Base-by-base conservation (phyloP, 2,113 vertebrate genomes). In the Hippocampus mohnikei region DNA sequence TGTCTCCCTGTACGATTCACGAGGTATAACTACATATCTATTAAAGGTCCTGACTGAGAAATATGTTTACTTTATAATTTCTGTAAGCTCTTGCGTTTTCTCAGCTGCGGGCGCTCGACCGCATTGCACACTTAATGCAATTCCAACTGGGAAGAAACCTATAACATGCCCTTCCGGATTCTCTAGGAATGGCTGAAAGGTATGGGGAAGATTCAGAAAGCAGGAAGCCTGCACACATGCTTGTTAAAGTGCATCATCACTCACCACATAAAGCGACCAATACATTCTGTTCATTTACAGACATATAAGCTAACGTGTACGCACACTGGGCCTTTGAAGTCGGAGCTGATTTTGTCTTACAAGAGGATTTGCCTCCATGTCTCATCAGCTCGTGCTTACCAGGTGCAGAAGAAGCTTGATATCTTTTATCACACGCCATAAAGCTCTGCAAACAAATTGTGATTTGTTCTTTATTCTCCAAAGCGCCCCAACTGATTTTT, bases 311-410 rank as follows among this genome's bases (percentile, higher is more conserved):
- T 44, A 44, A 66, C 16, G 48, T 69, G 72, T 33, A 18, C 23
- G 50, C 58, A n/a, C 59, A 44, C 8, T 0, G 21, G 48, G 53
- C 18, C 44, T 62, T 73, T 64, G 66, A 66, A 70, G 44, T 37
- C 56, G 27, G 63, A 60, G 60, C 62, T 18, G 52, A 70, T 67
- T 27, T 75, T 66, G 70, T 66, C 59, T 37, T 21, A 33, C 75
- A 67, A 80, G 16, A 85, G 72, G 73, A 78, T 75, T 81, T 53
- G 83, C 76, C 76, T 79, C 48, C 63, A 67, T 67, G 73, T 77
- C 67, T 66, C 23, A 66, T 76, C 60, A 69, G 64, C 71, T 72
- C 7, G 50, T 40, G 76, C 68, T 56, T 74, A 67, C 71, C 66
- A 68, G 74, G 74, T 75, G 77, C 72, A 70, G 69, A 9, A 1